These are phyloP conservation scores for Todiramphus saurophagus DNA, from an alignment of 2,113 vertebrate genomes.

Conservation along the genomic window DNA sequence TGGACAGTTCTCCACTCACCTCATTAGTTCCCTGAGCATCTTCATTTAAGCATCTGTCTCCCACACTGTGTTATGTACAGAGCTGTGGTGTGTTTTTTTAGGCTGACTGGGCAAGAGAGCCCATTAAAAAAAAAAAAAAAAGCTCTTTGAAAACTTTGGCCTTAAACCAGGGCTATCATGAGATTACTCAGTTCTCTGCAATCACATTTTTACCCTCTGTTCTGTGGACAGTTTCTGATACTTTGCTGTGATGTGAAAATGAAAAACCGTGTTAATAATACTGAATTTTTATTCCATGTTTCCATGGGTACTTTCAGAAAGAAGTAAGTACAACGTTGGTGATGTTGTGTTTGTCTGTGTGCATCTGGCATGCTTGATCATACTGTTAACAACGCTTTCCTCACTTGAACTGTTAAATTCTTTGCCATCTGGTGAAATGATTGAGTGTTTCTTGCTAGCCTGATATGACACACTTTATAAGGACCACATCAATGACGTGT, in stretches of 20 bases:
- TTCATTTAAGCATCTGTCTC: neutral
- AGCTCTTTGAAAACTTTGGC: neutral
- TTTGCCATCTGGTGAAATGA: neutral
- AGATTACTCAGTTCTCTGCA: neutral
- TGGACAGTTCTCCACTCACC: neutral
- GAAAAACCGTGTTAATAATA: constrained; percentile 58
- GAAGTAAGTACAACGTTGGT: constrained; percentile 55
- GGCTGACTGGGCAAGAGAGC: neutral
- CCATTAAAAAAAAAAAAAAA: neutral
- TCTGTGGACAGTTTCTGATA: neutral
- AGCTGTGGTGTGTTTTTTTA: neutral
- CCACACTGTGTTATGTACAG: neutral
- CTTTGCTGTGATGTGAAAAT: constrained; percentile 52
- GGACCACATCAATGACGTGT: neutral
- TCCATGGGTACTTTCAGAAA: constrained; percentile 73
- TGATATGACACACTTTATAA: neutral
- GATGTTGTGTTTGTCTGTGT: constrained; percentile 60
- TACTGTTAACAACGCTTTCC: constrained; percentile 54
- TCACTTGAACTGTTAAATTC: constrained; percentile 43
- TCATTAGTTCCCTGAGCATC: neutral
- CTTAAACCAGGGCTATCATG: neutral
- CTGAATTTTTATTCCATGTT: constrained; percentile 73
- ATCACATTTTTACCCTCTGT: neutral
- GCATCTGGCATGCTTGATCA: constrained; percentile 55
- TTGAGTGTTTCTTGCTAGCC: neutral